These are phyloP conservation scores for Geophilus truncorum DNA, from an alignment of 2,888 invertebrate species.

Conservation along the genomic window DNA sequence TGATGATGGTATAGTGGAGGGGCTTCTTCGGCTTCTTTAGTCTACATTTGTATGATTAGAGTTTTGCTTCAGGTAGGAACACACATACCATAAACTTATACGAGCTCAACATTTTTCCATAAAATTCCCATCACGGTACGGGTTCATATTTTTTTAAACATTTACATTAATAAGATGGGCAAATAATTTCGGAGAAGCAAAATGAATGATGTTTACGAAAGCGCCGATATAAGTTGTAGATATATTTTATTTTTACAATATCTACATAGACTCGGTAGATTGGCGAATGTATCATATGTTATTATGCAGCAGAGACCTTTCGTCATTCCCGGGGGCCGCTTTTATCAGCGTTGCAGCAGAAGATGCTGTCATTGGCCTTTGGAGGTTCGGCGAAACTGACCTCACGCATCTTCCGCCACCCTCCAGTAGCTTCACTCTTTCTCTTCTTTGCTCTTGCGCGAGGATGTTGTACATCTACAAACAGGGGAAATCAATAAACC, in stretches of 20 bases:
- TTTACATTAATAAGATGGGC: constrained; percentile 13
- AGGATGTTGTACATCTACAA: constrained; percentile 27
- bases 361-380: constrained; percentile 27
- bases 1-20: constrained; percentile 1
- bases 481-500: constrained; percentile 27
- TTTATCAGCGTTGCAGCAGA: constrained; percentile 27
- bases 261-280: not conserved
- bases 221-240: not conserved
- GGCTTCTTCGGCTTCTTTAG: constrained; percentile 12
- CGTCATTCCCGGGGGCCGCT: not conserved
- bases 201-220: not conserved
- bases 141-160: constrained; percentile 11
- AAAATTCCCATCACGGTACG: not conserved
- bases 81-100: constrained; percentile 22
- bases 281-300: not conserved
- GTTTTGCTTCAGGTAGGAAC: constrained; percentile 14
- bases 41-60: constrained; percentile 27
- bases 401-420: not conserved
- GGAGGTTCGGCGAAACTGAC: constrained; percentile 25
- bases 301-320: not conserved
- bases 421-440: not conserved
- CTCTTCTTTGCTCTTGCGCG: not conserved
- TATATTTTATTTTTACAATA: not conserved
- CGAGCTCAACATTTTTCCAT: constrained; percentile 27
- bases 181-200: not conserved